A percentile compares a stretch with the other conserved stretches of the same genome.
Conservation (phyloP, 2,113 vertebrate species). For the Illadopsis cleaveri region DNA sequence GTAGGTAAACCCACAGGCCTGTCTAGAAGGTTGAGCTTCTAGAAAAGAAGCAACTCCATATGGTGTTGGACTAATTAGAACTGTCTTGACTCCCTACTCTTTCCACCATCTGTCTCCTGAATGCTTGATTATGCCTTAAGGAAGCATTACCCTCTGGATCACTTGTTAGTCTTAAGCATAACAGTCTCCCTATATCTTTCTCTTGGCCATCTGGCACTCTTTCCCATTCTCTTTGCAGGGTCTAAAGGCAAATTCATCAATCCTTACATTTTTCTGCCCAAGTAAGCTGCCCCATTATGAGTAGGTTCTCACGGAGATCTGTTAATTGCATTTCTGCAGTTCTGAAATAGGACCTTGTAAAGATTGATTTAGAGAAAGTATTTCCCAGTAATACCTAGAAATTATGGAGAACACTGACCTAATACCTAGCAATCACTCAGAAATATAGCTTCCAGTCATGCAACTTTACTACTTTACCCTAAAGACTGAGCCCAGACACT, state of each 20-base stretch:
- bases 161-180: slow-evolving; percentile 23
- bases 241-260: neutral
- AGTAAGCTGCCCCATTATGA: neutral
- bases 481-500: neutral
- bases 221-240: neutral
- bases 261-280: neutral
- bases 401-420: neutral
- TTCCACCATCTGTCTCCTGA: slow-evolving; percentile 28
- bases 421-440: neutral
- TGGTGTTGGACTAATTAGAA: slow-evolving; percentile 21
- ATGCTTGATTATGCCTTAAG: slow-evolving; percentile 55
- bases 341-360: neutral
- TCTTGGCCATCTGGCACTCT: neutral
- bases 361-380: neutral
- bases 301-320: neutral
- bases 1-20: neutral
- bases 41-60: neutral
- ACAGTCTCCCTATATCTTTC: neutral
- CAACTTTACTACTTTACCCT: neutral
- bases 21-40: neutral
- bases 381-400: neutral
- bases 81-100: slow-evolving; percentile 8
- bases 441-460: neutral
- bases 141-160: slow-evolving; percentile 45
- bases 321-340: neutral